Conservation (phyloP, 2,113 vertebrate genomes). For the Aleadryas rufinucha region DNA sequence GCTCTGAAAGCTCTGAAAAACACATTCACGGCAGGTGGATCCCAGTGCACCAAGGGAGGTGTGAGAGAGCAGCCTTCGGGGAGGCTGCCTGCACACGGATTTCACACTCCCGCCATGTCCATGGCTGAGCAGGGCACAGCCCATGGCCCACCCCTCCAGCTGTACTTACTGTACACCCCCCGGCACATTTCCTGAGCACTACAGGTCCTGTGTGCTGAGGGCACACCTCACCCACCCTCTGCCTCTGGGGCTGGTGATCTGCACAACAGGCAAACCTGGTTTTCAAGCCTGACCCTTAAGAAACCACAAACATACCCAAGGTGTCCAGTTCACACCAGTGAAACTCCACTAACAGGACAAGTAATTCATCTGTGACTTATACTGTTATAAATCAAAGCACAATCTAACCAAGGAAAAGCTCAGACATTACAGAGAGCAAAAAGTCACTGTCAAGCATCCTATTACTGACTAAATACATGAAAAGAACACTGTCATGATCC, state of each 20-base stretch:
- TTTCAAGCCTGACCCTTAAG: neutral
- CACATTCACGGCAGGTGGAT: neutral
- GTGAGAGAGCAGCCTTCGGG: neutral
- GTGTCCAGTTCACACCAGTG: neutral
- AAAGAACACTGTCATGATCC: neutral
- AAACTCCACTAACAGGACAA: neutral
- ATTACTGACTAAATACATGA: neutral
- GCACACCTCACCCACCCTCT: neutral
- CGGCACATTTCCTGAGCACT: rapidly evolving
- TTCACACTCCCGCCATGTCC: neutral
- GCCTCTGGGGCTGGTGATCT: neutral
- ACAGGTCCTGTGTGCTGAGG: neutral
- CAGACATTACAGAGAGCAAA: neutral
- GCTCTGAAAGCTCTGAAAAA: neutral
- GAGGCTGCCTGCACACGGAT: rapidly evolving
- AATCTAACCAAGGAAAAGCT: neutral
- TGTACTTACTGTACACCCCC: neutral
- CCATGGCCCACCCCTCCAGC: rapidly evolving
- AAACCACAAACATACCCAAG: neutral
- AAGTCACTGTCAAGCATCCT: neutral
- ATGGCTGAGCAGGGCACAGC: rapidly evolving
- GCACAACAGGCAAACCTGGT: neutral
- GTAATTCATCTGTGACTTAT: neutral
- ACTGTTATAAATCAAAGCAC: neutral
- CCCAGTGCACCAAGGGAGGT: rapidly evolving